phyloP scores from a whole-genome alignment of 2,888 invertebrate species.

The Tetragonula carbonaria region DNA sequence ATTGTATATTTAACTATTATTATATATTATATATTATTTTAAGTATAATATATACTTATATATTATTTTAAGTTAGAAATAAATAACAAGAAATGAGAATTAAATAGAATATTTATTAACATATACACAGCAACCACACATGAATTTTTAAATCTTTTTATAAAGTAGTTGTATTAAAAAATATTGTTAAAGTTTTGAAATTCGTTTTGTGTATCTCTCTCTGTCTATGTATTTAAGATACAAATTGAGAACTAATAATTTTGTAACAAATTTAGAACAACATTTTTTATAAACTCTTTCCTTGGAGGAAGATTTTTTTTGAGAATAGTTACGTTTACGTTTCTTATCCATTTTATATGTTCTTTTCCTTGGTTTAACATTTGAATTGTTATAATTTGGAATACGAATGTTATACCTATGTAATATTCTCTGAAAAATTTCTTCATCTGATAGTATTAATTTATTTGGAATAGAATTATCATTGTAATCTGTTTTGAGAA shows the following conservation, averaged over 20 bases:
- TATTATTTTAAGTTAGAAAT: constrained; percentile 32
- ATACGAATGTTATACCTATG: constrained; percentile 41
- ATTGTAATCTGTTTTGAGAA: neutral
- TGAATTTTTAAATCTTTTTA: constrained; percentile 53
- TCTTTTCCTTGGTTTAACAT: neutral
- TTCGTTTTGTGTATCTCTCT: constrained; percentile 59
- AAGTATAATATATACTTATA: neutral
- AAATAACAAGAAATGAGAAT: constrained; percentile 52
- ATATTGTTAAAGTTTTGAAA: constrained; percentile 3
- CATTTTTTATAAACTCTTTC: neutral
- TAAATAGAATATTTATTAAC: constrained; percentile 52
- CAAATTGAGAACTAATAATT: constrained; percentile 76
- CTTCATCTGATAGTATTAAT: constrained; percentile 9
- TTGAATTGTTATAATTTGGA: constrained; percentile 27
- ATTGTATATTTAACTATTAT: too few species aligned
- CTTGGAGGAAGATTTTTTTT: constrained; percentile 3
- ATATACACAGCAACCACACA: constrained; percentile 53
- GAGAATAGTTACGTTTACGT: constrained; percentile 4
- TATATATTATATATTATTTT: neutral
- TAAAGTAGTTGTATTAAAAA: constrained; percentile 38
- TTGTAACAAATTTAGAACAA: constrained; percentile 50
- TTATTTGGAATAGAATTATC: neutral
- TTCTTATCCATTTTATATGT: neutral
- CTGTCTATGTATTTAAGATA: constrained; percentile 75
- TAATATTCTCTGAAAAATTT: constrained; percentile 28